Evolutionary conservation across 1,140 invertebrate species (phyloP), one percentile per base, ranked within the genome.

Genomic region (Drosophila rhopaloa): DNA sequence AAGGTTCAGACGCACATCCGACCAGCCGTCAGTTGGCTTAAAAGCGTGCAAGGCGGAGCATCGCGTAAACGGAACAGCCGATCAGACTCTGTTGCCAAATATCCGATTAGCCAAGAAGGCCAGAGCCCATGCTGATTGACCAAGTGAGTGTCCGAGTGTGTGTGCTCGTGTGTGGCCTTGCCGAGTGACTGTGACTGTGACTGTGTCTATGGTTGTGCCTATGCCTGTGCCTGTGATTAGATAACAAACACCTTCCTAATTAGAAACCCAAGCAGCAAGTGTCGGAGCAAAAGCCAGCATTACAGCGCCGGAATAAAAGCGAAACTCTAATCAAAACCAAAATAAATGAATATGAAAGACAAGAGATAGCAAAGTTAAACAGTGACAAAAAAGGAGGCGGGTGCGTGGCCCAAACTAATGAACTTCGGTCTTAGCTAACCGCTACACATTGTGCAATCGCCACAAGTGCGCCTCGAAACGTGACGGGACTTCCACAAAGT

Each of bases 1-100:
- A 89, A 89, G 84, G 81, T 89, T 89, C 84, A 89, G 84, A 84
- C 85, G 74, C 84, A 79, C 84, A 80, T 84, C 77, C 77, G 77
- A 76, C 68, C 43, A 80, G 40, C 59, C 84, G 85, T 89, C 84
- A 89, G 85, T 89, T 81, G 84, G 77, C 77, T 89, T 51, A 84
- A 89, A 81, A 81, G 70, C 84, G 73, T 65, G 59, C 68, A 71
- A 81, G 77, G 68, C 66, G 53, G 76, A 81, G 81, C 84, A 89
- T 79, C 84, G 84, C 62, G 70, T 62, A 48, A 79, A 72, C 70
- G 56, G 40, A 66, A 79, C 41, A 63, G 53, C 50, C 76, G 76
- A 79, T 60, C 74, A 60, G 48, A 53, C 37, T 32, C 38, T 13
- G 62, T 48, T 53, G 40, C 54, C 60, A 58, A 65, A 51, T 43